Evolutionary conservation across 2,797 vertebrate species (phyloP), one percentile per base, ranked within the genome.

Genomic region (Cygnus olor): DNA sequence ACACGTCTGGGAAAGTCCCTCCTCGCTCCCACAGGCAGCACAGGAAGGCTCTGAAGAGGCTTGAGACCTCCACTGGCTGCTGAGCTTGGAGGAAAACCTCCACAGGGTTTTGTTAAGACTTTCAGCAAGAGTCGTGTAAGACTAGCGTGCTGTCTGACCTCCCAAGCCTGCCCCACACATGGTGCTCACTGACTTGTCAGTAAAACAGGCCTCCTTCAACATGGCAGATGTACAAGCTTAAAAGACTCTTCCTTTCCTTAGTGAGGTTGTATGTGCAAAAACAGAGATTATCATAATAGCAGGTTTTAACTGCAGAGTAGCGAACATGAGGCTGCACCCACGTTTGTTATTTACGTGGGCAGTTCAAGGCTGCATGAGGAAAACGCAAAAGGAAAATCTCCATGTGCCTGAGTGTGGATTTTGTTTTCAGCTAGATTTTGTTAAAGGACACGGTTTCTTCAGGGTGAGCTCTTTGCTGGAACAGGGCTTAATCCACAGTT

Each of bases 1-100:
- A 1, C 3, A 4, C 0, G 0, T 4, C 65, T 73, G 22, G 24
- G 72, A 72, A 49, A 63, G 8, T 5, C 38, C 47, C 27, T 22
- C 61, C 30, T 17, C 1, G n/a, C 66, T 65, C n/a, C 66, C n/a
- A 7, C 3, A 2, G 1, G 2, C 11, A 53, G 58, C 3, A 2
- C 51, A n/a, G 65, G 22, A 80, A 80, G 64, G 11, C 42, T 51
- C 76, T 63, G 32, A 53, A 42, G 66, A 44, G 4, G 9, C 30
- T 70, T 51, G 45, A 54, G 60, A 47, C 9, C 60, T 73, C 44
- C 2, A 1, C n/a, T 30, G 17, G 11, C 34, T 4, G 0, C 51
- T 85, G 60, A 61, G 38, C 68, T 49, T 1, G 0, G 58, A 72
- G 58, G n/a, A 71, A 16, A 72, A 72, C 20, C 81, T 65, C 49